Evolutionary conservation across 2,797 vertebrate species (phyloP).

Genomic region (Argya squamiceps): DNA sequence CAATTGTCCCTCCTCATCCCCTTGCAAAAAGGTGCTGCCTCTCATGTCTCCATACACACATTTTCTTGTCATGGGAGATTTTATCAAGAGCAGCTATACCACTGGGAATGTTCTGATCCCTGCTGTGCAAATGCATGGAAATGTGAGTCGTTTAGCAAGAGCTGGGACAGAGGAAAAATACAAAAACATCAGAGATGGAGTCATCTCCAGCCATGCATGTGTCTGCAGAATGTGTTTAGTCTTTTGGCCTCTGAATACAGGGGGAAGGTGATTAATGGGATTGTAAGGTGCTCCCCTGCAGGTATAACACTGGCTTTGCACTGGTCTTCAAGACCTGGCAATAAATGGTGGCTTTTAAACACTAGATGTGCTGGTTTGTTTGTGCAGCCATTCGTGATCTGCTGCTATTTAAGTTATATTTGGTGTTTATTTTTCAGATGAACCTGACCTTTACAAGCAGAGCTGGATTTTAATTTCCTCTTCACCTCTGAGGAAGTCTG

Average conservation of each 20-base stretch:
- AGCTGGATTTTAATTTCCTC: background rate
- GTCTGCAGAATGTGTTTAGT: background rate
- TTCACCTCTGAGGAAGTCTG: background rate
- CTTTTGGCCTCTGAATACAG: background rate
- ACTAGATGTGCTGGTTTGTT: background rate
- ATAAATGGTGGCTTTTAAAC: background rate
- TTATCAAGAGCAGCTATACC: background rate
- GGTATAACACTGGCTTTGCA: background rate
- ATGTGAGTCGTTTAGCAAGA: background rate
- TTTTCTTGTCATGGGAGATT: background rate
- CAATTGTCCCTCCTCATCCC: background rate
- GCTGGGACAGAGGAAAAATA: background rate
- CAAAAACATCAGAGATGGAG: background rate
- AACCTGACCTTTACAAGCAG: background rate
- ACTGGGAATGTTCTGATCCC: background rate
- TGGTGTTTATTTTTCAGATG: background rate
- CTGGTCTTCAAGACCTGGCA: background rate
- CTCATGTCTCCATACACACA: background rate
- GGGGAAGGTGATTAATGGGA: background rate
- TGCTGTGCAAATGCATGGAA: background rate
- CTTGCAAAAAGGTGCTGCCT: background rate
- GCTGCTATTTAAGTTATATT: background rate
- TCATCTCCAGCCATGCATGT: background rate
- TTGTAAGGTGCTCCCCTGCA: background rate
- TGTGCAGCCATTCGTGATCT: fast-evolving